A percentile compares a stretch with the other conserved stretches of the same genome.
Evolutionary conservation across 2,113 vertebrate genomes (phyloP).

Genomic region (Calyptommatus sinebrachiatus): DNA sequence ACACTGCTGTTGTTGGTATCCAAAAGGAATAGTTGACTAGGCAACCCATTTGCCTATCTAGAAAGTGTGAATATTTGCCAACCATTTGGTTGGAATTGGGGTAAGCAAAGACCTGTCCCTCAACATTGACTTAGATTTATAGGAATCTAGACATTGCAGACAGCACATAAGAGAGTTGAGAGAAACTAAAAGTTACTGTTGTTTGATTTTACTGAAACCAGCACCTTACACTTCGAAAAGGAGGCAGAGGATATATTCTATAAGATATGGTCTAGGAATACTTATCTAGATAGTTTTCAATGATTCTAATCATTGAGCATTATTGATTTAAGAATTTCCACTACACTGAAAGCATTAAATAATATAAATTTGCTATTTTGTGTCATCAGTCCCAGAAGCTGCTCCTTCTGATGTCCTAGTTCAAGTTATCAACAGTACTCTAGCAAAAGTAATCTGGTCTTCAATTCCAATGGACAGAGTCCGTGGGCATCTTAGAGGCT

Average conservation of each 20-base stretch:
- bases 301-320: no score
- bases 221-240: not conserved
- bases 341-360: not conserved
- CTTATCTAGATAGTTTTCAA: no score
- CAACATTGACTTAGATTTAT: no score
- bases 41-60: no score
- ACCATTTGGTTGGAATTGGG: no score
- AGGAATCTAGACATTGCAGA: not conserved
- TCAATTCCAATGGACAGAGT: conserved; percentile 88
- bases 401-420: conserved; percentile 82
- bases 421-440: conserved; percentile 83
- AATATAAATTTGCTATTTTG: not conserved
- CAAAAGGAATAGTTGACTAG: no score
- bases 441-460: conserved; percentile 86
- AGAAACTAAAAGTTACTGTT: not conserved
- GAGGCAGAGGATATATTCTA: no score
- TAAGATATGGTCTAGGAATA: no score
- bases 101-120: no score
- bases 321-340: not conserved
- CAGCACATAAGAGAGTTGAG: not conserved
- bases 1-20: no score
- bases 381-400: conserved; percentile 82
- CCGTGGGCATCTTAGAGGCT: conserved; percentile 89
- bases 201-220: not conserved
- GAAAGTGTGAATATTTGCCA: no score